Evolutionary conservation across 1,140 invertebrate species (phyloP).

Genomic region (Sipha flava): DNA sequence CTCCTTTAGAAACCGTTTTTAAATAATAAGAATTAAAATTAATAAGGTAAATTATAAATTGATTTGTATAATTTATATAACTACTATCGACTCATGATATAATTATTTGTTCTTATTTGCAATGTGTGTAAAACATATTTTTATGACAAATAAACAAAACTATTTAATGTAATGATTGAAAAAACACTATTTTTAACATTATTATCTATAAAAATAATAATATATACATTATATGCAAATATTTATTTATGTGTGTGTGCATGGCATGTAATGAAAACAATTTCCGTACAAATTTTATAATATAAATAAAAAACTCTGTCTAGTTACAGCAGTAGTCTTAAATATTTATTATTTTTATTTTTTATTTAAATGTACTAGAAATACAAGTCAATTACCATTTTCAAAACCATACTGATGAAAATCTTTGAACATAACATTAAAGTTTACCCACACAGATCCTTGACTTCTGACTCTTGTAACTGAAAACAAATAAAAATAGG

Average conservation of each 20-base stretch:
- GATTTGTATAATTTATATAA: neutral
- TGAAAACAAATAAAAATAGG: slow-evolving; percentile 45
- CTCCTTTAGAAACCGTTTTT: neutral
- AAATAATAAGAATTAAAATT: neutral
- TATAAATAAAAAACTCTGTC: neutral
- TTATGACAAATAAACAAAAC: neutral
- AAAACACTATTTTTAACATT: neutral
- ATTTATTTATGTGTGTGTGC: neutral
- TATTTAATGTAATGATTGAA: neutral
- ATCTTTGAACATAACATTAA: slow-evolving; percentile 62
- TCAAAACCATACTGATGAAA: slow-evolving; percentile 56
- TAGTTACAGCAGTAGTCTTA: neutral
- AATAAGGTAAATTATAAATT: neutral
- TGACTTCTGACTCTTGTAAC: slow-evolving; percentile 62
- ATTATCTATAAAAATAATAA: neutral
- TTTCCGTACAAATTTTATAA: neutral
- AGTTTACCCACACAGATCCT: slow-evolving; percentile 54
- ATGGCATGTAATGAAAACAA: neutral
- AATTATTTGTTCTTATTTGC: neutral
- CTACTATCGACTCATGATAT: neutral
- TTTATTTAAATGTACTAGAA: neutral
- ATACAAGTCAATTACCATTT: slow-evolving; percentile 32
- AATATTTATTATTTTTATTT: neutral
- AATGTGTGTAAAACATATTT: neutral
- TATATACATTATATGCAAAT: no score